Evolutionary conservation across 1,140 invertebrate species (phyloP).

Genomic region (Ylistrum balloti): DNA sequence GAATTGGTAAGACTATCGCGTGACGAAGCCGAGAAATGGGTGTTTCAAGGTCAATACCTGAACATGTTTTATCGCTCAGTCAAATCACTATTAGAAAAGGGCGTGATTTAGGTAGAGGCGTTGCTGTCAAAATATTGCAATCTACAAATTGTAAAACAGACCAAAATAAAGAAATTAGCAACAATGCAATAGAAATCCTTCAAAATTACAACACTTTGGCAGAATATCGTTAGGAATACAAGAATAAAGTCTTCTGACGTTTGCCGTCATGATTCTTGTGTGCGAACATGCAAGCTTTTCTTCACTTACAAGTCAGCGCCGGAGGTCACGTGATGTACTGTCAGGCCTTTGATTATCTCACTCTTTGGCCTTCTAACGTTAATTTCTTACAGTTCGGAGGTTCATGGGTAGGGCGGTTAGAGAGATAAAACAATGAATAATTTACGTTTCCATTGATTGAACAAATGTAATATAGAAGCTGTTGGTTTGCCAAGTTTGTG

Average conservation of each 20-base stretch:
- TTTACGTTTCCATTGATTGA: neutral
- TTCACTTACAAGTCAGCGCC: neutral
- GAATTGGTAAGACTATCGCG: neutral
- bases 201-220: neutral
- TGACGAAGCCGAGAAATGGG: neutral
- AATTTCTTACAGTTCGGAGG: neutral
- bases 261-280: neutral
- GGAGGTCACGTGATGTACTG: neutral
- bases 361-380: neutral
- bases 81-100: neutral
- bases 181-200: neutral
- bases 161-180: too few species aligned
- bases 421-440: neutral
- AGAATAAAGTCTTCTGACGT: neutral
- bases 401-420: neutral
- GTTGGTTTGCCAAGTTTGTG: neutral
- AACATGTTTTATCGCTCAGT: neutral
- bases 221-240: neutral
- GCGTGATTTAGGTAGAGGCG: neutral
- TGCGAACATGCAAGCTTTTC: neutral
- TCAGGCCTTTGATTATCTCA: neutral
- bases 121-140: neutral
- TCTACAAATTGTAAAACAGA: neutral
- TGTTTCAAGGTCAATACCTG: neutral
- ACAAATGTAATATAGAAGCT: slow-evolving; percentile 23